Conservation (phyloP, 2,797 vertebrate genomes). For the Brachymystax lenok region DNA sequence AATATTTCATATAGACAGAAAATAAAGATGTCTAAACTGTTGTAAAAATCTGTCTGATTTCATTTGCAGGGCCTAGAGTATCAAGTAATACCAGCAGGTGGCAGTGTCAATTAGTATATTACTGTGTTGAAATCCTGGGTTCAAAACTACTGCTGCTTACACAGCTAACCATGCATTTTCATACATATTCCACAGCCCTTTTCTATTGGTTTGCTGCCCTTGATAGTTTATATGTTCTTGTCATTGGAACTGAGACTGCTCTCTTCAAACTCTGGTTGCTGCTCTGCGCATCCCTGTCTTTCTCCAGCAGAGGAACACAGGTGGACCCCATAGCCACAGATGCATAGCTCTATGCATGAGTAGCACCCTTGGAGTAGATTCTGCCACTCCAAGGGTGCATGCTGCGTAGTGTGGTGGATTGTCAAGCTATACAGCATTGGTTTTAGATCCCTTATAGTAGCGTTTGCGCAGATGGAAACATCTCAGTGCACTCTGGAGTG, state of each 20-base stretch:
- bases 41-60: not conserved
- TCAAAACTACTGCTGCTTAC: not conserved
- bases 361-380: constrained; percentile 75
- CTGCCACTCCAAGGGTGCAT: constrained; percentile 79
- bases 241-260: constrained; percentile 32
- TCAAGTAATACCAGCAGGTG: constrained; percentile 28
- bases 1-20: not conserved
- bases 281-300: no score
- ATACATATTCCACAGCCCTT: not conserved
- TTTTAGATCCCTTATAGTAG: not conserved
- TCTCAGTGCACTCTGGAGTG: not conserved
- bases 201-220: no score
- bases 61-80: not conserved
- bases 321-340: constrained; percentile 92
- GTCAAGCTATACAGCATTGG: not conserved
- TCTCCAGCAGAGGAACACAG: constrained; percentile 79
- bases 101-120: constrained; percentile 1
- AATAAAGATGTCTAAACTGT: constrained; percentile 5
- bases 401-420: constrained; percentile 88
- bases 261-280: constrained; percentile 23
- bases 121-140: not conserved
- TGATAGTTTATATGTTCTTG: constrained; percentile 44
- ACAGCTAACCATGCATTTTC: not conserved
- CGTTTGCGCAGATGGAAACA: not conserved
- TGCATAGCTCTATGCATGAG: constrained; percentile 85